phyloP scores from a whole-genome alignment of 1,140 invertebrate genomes.

The Brachionus paranguensis region DNA sequence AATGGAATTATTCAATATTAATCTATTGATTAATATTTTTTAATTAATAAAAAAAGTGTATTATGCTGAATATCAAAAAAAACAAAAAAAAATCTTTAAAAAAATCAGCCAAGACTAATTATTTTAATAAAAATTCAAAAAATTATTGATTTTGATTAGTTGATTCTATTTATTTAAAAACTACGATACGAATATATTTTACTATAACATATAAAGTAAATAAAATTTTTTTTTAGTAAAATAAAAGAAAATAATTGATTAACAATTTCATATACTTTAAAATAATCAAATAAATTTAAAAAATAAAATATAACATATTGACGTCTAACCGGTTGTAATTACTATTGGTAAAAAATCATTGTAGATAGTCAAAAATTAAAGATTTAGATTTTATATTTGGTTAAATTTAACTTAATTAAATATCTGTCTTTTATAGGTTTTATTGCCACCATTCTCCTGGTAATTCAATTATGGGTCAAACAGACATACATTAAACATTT shows the following conservation, averaged over 20 bases:
- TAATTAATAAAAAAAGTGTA: too few relatives aligned
- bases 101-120: too few relatives aligned
- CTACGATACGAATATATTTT: neutral
- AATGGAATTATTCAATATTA: too few relatives aligned
- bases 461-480: neutral
- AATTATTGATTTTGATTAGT: neutral
- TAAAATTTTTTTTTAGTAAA: neutral
- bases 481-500: neutral
- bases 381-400: neutral
- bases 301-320: neutral
- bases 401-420: neutral
- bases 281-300: neutral
- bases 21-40: too few relatives aligned
- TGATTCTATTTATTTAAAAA: neutral
- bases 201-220: neutral
- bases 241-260: neutral
- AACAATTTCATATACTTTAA: neutral
- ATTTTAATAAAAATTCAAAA: neutral
- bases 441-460: neutral
- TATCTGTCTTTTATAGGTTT: neutral
- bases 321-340: neutral
- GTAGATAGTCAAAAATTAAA: neutral
- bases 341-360: neutral
- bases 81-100: too few relatives aligned
- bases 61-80: too few relatives aligned